Evolutionary conservation across 2,113 vertebrate genomes (phyloP).

Genomic region (Crypturellus undulatus): DNA sequence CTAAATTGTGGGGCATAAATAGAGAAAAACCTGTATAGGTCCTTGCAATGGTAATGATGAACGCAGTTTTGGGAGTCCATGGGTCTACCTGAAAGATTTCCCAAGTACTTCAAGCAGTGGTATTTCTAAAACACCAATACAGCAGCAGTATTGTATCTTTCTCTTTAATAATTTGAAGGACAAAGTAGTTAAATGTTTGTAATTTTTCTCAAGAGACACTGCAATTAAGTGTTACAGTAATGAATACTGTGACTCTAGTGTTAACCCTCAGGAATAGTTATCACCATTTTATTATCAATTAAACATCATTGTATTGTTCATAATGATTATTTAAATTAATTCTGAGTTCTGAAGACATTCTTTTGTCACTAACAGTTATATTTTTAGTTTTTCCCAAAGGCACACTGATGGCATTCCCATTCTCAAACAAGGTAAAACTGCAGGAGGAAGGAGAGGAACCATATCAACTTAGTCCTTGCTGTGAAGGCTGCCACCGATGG

Average conservation of each 20-base stretch:
- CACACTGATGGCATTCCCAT: not conserved
- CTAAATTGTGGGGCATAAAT: not conserved
- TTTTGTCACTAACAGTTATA: not conserved
- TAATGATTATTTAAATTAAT: conserved; percentile 22
- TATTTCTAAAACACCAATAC: not conserved
- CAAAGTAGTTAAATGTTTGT: not conserved
- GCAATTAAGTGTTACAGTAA: not conserved
- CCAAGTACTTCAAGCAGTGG: not conserved
- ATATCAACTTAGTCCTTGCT: not conserved
- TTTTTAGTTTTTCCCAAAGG: not conserved
- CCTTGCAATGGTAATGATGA: not conserved
- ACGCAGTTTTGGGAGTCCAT: not conserved
- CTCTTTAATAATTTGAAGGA: not conserved
- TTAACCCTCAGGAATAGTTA: not conserved
- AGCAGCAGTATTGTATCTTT: not conserved
- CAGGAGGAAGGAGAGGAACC: not conserved
- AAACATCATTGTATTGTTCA: not conserved
- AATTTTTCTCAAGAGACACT: not conserved
- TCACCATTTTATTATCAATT: conserved; percentile 19
- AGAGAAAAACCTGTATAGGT: not conserved
- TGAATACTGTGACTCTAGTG: not conserved
- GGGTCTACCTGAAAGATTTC: not conserved
- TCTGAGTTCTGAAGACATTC: not conserved
- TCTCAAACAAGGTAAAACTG: not conserved
- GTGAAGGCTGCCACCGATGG: too few species aligned